Evolutionary conservation across 2,888 invertebrate species (phyloP).

Genomic region (Laothoe populi): DNA sequence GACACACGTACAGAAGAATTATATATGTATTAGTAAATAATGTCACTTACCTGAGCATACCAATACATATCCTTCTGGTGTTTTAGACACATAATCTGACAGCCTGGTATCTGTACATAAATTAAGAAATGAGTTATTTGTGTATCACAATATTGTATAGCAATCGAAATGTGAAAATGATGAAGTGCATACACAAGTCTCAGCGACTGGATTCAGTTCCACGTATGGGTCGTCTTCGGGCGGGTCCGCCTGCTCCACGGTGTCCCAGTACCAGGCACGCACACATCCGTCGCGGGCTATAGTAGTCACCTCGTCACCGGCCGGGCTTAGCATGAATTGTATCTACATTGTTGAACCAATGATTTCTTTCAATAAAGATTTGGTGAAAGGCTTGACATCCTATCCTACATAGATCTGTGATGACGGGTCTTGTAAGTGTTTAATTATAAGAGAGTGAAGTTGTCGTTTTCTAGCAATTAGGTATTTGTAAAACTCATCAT

Average conservation of each 20-base stretch:
- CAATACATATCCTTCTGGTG: conserved; percentile 82
- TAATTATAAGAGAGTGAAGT: no score
- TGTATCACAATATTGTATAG: neutral
- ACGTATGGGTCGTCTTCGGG: conserved; percentile 91
- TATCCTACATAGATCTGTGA: no score
- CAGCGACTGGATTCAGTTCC: conserved; percentile 94
- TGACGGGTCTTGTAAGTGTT: no score
- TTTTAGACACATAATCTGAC: conserved; percentile 76
- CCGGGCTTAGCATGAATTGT: conserved; percentile 76
- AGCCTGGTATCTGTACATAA: conserved; percentile 67
- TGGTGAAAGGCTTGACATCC: no score
- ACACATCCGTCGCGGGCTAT: conserved; percentile 90
- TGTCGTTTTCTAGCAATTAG: no score
- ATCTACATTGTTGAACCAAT: conserved; percentile 49
- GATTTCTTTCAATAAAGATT: neutral
- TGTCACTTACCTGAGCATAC: conserved; percentile 90
- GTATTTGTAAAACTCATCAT: no score
- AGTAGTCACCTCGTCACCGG: conserved; percentile 76
- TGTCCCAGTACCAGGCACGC: conserved; percentile 95
- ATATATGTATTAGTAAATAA: neutral
- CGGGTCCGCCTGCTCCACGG: conserved; percentile 94
- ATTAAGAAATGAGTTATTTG: neutral
- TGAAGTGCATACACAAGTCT: conserved; percentile 84
- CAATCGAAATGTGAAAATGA: neutral
- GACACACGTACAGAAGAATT: no score